These are phyloP conservation scores for Galagoides demidoff DNA, from an alignment of 2,797 vertebrate genomes.

Conservation along the genomic window DNA sequence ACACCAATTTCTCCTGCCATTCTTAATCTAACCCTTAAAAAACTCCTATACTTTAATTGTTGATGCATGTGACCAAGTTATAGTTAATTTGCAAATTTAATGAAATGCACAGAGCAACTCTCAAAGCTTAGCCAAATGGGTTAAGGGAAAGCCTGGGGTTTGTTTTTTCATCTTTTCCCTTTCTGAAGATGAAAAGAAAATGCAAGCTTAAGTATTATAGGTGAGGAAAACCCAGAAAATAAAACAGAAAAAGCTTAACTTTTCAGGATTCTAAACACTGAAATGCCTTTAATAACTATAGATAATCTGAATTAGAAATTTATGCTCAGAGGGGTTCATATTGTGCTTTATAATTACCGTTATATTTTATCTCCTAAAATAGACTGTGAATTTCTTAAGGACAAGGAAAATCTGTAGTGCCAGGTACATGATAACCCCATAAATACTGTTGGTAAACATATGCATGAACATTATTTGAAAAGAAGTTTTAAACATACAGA, in stretches of 20 bases:
- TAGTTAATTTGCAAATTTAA: slow-evolving; percentile 48
- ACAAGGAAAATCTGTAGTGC: background rate
- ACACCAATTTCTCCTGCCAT: background rate
- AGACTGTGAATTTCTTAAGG: background rate
- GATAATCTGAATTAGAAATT: slow-evolving; percentile 6
- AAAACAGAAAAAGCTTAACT: background rate
- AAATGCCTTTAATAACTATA: background rate
- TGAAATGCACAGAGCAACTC: slow-evolving; percentile 25
- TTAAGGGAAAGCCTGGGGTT: background rate
- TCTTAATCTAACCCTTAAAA: background rate
- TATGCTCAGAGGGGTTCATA: background rate
- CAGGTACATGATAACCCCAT: background rate
- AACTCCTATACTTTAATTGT: background rate
- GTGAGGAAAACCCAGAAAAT: background rate
- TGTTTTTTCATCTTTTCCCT: background rate
- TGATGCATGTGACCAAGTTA: background rate
- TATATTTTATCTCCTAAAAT: slow-evolving; percentile 25
- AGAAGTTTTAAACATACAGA: slow-evolving; percentile 11
- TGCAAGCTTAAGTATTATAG: background rate
- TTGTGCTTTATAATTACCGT: background rate
- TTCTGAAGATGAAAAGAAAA: slow-evolving; percentile 14
- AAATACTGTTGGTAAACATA: background rate
- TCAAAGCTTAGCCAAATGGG: background rate
- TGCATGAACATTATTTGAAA: background rate
- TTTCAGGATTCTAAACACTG: background rate